Evolutionary conservation across 2,797 vertebrate species (phyloP).

Genomic region (Eurystomus glaucurus): DNA sequence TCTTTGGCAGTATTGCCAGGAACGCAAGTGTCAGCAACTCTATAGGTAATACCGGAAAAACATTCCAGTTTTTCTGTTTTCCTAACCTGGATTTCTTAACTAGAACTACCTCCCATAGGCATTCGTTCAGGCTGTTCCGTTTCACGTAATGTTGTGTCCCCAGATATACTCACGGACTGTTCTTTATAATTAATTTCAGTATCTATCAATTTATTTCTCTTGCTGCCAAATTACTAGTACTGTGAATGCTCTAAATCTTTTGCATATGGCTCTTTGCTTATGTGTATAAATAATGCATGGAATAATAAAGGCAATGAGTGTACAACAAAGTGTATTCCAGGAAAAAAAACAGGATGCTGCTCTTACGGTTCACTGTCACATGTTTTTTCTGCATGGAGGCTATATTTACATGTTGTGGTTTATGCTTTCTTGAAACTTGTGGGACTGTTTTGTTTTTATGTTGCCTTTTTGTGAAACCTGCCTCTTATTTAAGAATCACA

Average conservation of each 20-base stretch:
- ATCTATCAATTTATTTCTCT: not conserved
- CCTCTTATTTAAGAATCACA: not conserved
- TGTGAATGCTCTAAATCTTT: not conserved
- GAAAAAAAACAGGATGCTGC: not conserved
- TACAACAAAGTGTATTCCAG: not conserved
- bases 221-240: not conserved
- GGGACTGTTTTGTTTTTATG: not conserved
- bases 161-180: not conserved
- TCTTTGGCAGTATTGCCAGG: not conserved
- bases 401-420: not conserved
- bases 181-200: not conserved
- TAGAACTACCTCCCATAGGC: not conserved
- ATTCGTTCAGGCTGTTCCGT: not conserved
- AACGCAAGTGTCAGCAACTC: not conserved
- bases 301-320: not conserved
- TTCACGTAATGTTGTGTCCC: not conserved
- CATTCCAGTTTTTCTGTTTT: not conserved
- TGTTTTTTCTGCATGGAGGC: not conserved
- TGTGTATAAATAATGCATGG: not conserved
- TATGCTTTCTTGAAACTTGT: not conserved
- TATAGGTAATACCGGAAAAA: not conserved
- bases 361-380: not conserved
- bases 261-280: not conserved
- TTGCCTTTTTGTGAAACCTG: not conserved
- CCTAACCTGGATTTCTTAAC: not conserved